Evolutionary conservation across 2,888 invertebrate genomes (phyloP), one percentile per base, ranked within the genome.

Genomic region (Atethmia centrago): DNA sequence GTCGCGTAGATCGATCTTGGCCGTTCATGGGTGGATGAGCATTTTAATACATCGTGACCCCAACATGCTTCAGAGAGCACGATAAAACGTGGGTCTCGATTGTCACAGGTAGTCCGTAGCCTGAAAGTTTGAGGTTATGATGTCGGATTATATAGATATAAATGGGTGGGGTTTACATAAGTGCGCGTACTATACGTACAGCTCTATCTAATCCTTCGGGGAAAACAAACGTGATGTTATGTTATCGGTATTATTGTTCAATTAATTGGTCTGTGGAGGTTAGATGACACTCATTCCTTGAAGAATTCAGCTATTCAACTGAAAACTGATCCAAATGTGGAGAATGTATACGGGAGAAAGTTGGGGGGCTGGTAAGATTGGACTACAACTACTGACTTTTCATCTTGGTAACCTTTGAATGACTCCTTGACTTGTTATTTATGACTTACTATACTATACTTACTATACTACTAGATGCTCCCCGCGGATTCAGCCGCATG

Each of bases 1-100:
- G n/a, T n/a, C 12, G 14, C 7, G 31, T 53, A 76, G 19, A 59
- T 74, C 19, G 68, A 68, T 74, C 45, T 74, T 68, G 16, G 45
- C n/a, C 45, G n/a, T 76, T 74, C 59, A 76, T 47, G 45, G 68
- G 4, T 53, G 68, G 45, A 68, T 76, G 40, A 74, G 45, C 74
- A 75, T 74, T 74, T 76, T 47, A 59, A 68, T 74, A 66, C 58
- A 12, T 58, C 36, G n/a, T 75, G 58, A 67, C 36, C 51, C 21
- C 45, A 47, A 51, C 51, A 9, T 58, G 67, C 76, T n/a, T 51
- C 75, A 16, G 12, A n/a, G 51, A 68, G 19, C 74, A 76, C 14
- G 67, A 14, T 51, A 25, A 40, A 14, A 47, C 28, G 45, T 73
- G 19, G 3, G n/a, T n/a, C 21, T 47, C 7, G 56, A 65, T 58